Conservation (phyloP, 2,888 invertebrate species). For the Keiferia lycopersicella region DNA sequence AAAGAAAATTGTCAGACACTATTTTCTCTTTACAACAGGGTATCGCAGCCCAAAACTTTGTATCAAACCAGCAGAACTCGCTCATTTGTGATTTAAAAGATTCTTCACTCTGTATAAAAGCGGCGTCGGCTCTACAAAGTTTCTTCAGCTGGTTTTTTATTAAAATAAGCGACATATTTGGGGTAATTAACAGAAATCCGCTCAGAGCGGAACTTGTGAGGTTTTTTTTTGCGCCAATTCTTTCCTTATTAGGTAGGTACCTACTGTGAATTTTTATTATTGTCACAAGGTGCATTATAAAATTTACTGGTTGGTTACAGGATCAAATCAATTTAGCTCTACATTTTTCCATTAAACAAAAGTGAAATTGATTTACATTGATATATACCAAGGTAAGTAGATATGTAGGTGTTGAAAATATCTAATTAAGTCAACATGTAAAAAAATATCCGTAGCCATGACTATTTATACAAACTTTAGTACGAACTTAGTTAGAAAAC, state of each 20-base stretch:
- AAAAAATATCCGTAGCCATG: background rate
- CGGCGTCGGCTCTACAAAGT: constrained; percentile 32
- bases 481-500: background rate
- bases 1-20: too few relatives aligned
- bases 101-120: background rate
- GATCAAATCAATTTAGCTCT: background rate
- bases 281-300: constrained; percentile 37
- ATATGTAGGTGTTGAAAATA: background rate
- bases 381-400: background rate
- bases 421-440: background rate
- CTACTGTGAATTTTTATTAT: constrained; percentile 39
- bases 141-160: constrained; percentile 41
- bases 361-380: background rate
- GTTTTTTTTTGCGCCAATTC: constrained; percentile 50
- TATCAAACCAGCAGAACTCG: too few relatives aligned
- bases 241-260: constrained; percentile 24
- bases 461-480: background rate
- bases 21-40: too few relatives aligned
- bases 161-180: constrained; percentile 62
- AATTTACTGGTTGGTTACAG: background rate
- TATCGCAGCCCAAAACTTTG: too few relatives aligned
- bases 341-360: background rate
- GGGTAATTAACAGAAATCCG: constrained; percentile 72
- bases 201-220: constrained; percentile 47
- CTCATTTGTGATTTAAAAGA: too few relatives aligned